phyloP scores from a whole-genome alignment of 2,888 invertebrate species.

The Lepetodrilus schrolli region DNA sequence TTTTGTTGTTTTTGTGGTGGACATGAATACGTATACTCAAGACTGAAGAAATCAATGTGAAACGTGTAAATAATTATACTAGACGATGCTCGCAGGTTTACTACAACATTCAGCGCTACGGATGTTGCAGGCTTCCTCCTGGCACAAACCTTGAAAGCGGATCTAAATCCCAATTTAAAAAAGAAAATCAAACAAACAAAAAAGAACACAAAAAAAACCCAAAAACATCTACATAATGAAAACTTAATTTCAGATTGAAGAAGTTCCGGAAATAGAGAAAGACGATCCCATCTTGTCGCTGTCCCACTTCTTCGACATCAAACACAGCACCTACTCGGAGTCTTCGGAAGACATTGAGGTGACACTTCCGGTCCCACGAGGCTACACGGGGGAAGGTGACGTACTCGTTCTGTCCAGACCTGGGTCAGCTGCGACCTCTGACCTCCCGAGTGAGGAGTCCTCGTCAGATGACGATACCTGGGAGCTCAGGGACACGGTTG shows the following conservation, averaged over 20 bases:
- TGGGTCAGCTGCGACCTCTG: background rate
- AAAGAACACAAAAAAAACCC: too few relatives aligned
- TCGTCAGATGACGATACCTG: background rate
- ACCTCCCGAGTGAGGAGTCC: background rate
- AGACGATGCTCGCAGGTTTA: too few relatives aligned
- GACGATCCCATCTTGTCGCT: conserved; percentile 2
- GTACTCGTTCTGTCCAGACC: conserved; percentile 16
- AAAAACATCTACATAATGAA: too few relatives aligned
- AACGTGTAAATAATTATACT: too few relatives aligned
- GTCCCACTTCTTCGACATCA: conserved; percentile 26
- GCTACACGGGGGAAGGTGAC: conserved; percentile 9
- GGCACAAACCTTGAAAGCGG: too few relatives aligned
- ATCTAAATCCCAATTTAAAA: too few relatives aligned
- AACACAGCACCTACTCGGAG: background rate
- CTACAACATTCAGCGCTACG: too few relatives aligned
- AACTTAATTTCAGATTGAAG: conserved; percentile 1
- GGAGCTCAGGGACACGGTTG: background rate
- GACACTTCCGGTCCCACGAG: conserved; percentile 19
- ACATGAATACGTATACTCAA: too few relatives aligned
- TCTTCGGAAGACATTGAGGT: background rate
- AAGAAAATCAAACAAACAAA: too few relatives aligned
- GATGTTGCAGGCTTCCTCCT: too few relatives aligned
- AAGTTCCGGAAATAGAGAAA: conserved; percentile 9
- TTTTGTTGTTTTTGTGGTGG: too few relatives aligned
- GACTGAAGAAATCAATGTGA: too few relatives aligned